A percentile compares a stretch with the other conserved stretches of the same genome.
These are phyloP conservation scores for Acanthosoma haemorrhoidale DNA, from an alignment of 2,888 invertebrate genomes.

Conservation along the genomic window DNA sequence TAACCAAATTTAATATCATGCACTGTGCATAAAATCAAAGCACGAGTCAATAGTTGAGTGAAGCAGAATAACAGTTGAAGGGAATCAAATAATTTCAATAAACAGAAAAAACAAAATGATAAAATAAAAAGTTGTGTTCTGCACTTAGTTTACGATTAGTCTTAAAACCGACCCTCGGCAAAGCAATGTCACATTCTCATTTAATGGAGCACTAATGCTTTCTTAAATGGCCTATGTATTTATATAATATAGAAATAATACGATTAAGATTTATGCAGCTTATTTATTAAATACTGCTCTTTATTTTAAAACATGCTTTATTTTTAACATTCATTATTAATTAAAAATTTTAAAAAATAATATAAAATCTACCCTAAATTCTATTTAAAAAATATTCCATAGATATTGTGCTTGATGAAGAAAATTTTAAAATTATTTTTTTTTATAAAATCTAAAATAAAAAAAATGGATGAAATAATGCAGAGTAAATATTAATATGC, in stretches of 20 bases:
- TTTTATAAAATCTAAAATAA: conserved; percentile 26
- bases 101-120: neutral
- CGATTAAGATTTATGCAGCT: neutral
- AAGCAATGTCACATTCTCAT: neutral
- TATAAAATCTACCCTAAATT: neutral
- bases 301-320: conserved; percentile 1
- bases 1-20: conserved; percentile 31
- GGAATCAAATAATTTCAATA: neutral
- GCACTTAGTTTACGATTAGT: neutral
- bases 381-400: conserved; percentile 6
- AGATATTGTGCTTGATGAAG: conserved; percentile 17
- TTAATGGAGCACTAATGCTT: neutral
- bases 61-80: conserved; percentile 13
- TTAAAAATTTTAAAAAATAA: too few relatives aligned
- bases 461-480: conserved; percentile 21
- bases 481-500: conserved; percentile 26
- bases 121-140: neutral
- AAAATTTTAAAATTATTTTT: conserved; percentile 13
- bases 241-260: neutral
- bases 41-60: conserved; percentile 22
- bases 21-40: conserved; percentile 26
- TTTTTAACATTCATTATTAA: conserved; percentile 7
- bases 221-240: neutral
- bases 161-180: conserved; percentile 1
- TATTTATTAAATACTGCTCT: conserved; percentile 4